Percentiles rank a stretch among this genome's conserved stretches.
These are phyloP conservation scores for Leptothorax acervorum DNA, from an alignment of 2,888 invertebrate genomes.

Conservation along the genomic window DNA sequence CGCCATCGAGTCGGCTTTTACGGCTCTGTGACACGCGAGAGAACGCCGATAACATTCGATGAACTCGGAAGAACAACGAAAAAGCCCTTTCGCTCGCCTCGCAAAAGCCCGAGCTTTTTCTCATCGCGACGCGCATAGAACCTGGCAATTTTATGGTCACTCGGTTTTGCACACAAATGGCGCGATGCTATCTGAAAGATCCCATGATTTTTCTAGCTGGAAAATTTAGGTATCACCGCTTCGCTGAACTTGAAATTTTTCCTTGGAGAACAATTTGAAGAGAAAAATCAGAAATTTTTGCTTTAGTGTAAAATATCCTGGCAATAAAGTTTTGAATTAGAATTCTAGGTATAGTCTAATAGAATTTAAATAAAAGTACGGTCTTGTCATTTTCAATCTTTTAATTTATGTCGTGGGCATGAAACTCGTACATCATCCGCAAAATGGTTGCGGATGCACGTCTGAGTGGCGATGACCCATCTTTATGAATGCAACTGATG, in stretches of 20 bases:
- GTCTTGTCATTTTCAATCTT: background rate
- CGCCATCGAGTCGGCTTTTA: slow-evolving; percentile 60
- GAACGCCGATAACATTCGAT: slow-evolving; percentile 57
- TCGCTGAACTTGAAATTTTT: background rate
- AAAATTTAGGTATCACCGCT: background rate
- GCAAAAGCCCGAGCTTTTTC: slow-evolving; percentile 40
- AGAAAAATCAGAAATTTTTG: background rate
- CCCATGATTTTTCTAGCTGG: background rate
- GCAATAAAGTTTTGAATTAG: background rate
- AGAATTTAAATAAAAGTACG: slow-evolving; percentile 1
- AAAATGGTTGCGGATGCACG: slow-evolving; percentile 39
- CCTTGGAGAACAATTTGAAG: background rate
- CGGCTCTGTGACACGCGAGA: slow-evolving; percentile 70
- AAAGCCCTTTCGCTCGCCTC: slow-evolving; percentile 29
- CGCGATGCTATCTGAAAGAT: background rate
- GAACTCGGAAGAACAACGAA: slow-evolving; percentile 50
- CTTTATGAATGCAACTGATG: slow-evolving; percentile 48
- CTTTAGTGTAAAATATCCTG: background rate
- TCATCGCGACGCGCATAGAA: background rate
- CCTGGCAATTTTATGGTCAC: slow-evolving; percentile 42
- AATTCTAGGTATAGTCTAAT: background rate
- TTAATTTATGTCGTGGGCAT: slow-evolving; percentile 2
- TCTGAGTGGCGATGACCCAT: slow-evolving; percentile 34
- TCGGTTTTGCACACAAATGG: slow-evolving; percentile 27
- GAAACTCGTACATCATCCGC: slow-evolving; percentile 35